Evolutionary conservation across 2,797 vertebrate species (phyloP), one percentile per base, ranked within the genome.

Genomic region (Pogoniulus pusillus): DNA sequence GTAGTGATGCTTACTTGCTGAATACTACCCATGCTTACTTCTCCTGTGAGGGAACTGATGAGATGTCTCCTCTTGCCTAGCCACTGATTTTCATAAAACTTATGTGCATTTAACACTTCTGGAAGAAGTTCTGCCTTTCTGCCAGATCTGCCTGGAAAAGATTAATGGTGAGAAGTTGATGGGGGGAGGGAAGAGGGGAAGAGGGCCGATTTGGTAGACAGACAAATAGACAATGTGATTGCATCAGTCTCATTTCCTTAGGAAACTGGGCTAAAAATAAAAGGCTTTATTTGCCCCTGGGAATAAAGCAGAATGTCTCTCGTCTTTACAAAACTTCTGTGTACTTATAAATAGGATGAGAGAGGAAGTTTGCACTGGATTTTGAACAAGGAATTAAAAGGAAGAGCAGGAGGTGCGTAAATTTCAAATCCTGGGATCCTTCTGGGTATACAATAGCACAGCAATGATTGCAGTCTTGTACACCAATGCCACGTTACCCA

Each of bases 181-280:
- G 34, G 62, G 69, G 32, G 62, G 13, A 91, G 82, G 78, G 6
- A 84, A 76, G 4, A 9, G 37, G 86, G 64, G 74, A 90, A 74
- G 65, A 79, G 34, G 54, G 6, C 13, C 55, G 37, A 30, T 90
- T 66, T 87, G 84, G 89, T 83, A 90, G 94, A 95, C 88, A 92
- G 95, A 85, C 65, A 93, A 85, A 96, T 77, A 95, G 95, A 96
- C 95, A 96, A 96, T 96, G 90, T 77, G 89, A 90, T 94, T 95
- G 89, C 95, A 96, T 95, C 95, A 93, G 73, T 94, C 86, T 75
- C 87, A 78, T 94, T 96, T 96, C 95, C 95, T 93, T 94, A 96
- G 95, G 95, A 96, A 96, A 94, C 93, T 17, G 29, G 76, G 37
- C 89, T 96, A 96, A 96, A 96, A 96, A 95, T 94, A 95, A 93